These are phyloP conservation scores for Nesometra sesokonis DNA, from an alignment of 35 echinoderm and acorn worm genomes.

Conservation along the genomic window DNA sequence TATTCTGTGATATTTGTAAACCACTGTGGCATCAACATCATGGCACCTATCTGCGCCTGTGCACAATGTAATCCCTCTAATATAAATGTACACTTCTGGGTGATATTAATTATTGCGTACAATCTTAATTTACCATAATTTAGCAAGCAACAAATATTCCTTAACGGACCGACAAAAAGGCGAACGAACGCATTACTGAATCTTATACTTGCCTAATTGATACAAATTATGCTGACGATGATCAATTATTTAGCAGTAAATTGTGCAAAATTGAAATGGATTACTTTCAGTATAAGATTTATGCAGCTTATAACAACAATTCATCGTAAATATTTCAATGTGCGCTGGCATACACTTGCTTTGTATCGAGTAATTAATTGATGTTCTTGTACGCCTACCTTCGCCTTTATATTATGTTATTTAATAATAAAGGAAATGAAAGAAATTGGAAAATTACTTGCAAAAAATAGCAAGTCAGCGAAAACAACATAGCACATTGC, in stretches of 20 bases:
- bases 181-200: neutral
- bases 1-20: no score
- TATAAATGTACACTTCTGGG: no score
- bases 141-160: neutral
- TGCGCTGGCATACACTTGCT: neutral
- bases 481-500: neutral
- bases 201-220: neutral
- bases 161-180: neutral
- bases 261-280: neutral
- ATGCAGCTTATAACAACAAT: neutral
- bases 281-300: neutral
- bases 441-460: no score
- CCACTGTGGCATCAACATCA: no score
- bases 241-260: slow-evolving; percentile 1
- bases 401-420: neutral
- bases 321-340: neutral
- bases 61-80: no score
- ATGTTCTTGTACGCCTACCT: neutral
- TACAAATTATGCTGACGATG: neutral
- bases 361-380: neutral
- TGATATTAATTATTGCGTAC: no score
- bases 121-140: no score
- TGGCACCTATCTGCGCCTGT: no score
- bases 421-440: neutral
- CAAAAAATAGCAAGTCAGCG: no score